phyloP scores from a whole-genome alignment of 2,888 invertebrate genomes.

The Drosophila falleni region DNA sequence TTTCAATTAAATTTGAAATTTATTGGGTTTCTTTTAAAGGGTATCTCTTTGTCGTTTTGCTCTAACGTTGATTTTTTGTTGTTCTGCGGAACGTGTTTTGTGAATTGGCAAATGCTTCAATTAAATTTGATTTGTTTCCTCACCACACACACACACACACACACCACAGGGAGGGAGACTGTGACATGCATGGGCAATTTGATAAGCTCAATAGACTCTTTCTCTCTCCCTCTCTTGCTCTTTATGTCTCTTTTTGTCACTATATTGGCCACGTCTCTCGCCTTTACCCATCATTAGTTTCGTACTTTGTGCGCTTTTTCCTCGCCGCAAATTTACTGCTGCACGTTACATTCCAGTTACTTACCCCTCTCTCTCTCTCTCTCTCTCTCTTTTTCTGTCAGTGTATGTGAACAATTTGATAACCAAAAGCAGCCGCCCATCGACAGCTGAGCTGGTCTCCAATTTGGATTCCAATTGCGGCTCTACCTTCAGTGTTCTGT shows the following conservation, averaged over 20 bases:
- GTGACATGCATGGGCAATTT: constrained; percentile 65
- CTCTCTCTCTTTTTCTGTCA: constrained; percentile 17
- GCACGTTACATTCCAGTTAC: constrained; percentile 34
- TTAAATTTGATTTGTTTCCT: constrained; percentile 75
- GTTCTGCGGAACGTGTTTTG: constrained; percentile 43
- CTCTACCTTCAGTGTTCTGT: constrained; percentile 30
- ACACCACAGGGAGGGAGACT: not conserved
- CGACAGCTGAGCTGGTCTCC: constrained; percentile 57
- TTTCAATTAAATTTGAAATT: too few relatives aligned
- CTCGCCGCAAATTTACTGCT: constrained; percentile 70
- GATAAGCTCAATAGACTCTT: constrained; percentile 62
- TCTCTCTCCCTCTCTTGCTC: not conserved
- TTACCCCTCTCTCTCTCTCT: not conserved
- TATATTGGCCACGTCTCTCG: constrained; percentile 15
- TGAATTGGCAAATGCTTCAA: constrained; percentile 60
- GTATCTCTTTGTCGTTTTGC: not conserved
- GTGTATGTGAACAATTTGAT: constrained; percentile 44
- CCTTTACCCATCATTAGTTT: constrained; percentile 75
- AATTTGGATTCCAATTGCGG: constrained; percentile 59
- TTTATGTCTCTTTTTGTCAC: not conserved
- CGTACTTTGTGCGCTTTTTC: constrained; percentile 73
- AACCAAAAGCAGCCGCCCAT: constrained; percentile 55
- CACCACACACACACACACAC: constrained; percentile 26
- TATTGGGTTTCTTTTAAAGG: not conserved
- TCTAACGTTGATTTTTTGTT: not conserved